Evolutionary conservation across 1,140 invertebrate genomes (phyloP), one percentile per base, ranked within the genome.

Genomic region (Whitmania pigra): DNA sequence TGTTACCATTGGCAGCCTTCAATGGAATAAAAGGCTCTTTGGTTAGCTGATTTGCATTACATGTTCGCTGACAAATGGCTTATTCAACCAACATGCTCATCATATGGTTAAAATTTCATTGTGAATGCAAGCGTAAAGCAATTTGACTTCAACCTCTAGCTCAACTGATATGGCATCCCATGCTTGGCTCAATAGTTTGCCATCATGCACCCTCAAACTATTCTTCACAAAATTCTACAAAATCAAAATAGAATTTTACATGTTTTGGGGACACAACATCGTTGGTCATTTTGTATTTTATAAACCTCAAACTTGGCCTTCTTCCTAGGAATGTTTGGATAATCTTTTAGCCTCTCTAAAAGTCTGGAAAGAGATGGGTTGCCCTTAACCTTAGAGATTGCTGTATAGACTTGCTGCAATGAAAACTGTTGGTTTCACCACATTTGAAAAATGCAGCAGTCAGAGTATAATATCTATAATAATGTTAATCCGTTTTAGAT

Each of bases 301-400:
- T 17, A 49, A 49, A 80, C 79, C 76, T 79, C 83, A 83, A 95
- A 97, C 79, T 94, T 94, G 0, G 84, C 82, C 79, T 91, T 89
- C 79, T 95, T 96, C 54, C 92, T 85, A n/a, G 93, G 94, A 76
- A 95, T 89, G 80, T 96, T 97, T 66, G 88, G 87, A 78, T 88
- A 87, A 67, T 87, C 87, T 43, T 87, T 86, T 53, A 96, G 85
- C 20, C 83, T 85, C 74, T 89, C 83, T 43, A 96, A 84, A 40
- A 93, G 82, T 71, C 82, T 84, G 76, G 83, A 83, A 66, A 90
- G 81, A 74, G 84, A 78, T 36, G 80, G 78, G 53, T 86, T 79
- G 80, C 83, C 81, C 71, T 79, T 82, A 73, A 87, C 83, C 77
- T 86, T 85, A 63, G 87, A 84, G 57, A 93, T 81, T 3, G 92